Conservation (phyloP, 1,140 invertebrate genomes). For the Hypothenemus hampei region DNA sequence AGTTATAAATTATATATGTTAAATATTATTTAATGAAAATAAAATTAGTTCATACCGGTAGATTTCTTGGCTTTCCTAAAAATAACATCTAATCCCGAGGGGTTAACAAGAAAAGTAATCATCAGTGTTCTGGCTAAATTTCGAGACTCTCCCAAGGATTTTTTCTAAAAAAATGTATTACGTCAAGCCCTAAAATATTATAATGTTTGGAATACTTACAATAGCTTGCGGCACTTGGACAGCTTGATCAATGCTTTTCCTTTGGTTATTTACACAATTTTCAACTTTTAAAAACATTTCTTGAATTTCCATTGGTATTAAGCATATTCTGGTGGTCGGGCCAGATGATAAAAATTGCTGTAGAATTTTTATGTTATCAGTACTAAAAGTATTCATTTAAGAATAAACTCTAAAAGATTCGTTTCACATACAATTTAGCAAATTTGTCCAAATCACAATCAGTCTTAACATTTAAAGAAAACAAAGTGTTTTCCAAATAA, state of each 20-base stretch:
- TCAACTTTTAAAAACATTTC: conserved; percentile 15
- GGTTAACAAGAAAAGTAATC: not conserved
- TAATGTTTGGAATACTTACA: not conserved
- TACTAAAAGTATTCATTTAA: conserved; percentile 21
- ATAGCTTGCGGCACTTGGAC: conserved; percentile 4
- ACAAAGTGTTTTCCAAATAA: not conserved
- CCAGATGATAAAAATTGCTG: conserved; percentile 27
- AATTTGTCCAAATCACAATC: not conserved
- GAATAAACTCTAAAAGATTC: not conserved
- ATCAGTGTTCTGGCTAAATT: no score
- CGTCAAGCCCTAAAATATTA: not conserved
- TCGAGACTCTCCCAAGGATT: no score
- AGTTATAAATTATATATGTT: no score
- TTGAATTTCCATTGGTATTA: conserved; percentile 21
- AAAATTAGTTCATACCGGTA: no score
- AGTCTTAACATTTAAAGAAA: not conserved
- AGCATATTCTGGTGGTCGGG: conserved; percentile 24
- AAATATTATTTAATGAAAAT: no score
- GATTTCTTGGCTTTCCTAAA: no score
- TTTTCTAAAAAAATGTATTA: no score
- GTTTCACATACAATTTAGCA: not conserved
- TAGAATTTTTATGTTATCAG: conserved; percentile 21
- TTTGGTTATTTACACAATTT: conserved; percentile 22
- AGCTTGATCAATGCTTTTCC: conserved; percentile 8
- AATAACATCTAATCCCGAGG: no score